Conservation (phyloP, 30 jellyfish, hydroid and myxozoan genomes). For the Aurelia aurita region DNA sequence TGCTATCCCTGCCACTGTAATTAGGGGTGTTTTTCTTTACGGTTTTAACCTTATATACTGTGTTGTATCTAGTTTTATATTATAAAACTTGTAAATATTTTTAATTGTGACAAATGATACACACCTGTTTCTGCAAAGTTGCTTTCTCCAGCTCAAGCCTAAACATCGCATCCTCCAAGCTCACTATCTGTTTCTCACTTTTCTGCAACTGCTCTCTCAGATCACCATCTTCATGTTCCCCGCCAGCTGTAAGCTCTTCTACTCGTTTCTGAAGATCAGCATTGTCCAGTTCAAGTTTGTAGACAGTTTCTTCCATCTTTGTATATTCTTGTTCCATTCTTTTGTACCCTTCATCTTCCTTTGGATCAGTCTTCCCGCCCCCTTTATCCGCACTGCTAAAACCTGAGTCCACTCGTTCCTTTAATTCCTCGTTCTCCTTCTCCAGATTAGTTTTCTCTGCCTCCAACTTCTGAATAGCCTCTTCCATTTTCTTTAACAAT, state of each 20-base stretch:
- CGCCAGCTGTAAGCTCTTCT: constrained; percentile 23
- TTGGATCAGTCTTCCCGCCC: background rate
- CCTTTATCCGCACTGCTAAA: no score
- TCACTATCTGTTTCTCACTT: constrained; percentile 19
- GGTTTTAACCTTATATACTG: no score
- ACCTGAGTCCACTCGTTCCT: background rate
- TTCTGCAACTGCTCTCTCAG: constrained; percentile 8
- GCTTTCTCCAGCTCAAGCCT: constrained; percentile 47
- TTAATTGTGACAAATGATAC: background rate
- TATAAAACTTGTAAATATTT: no score
- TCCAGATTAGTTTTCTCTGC: constrained; percentile 30
- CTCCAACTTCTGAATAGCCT: constrained; percentile 18
- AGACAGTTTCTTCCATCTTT: constrained; percentile 32
- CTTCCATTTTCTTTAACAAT: constrained; percentile 31
- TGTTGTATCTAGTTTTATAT: no score
- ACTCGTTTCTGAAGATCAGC: constrained; percentile 40
- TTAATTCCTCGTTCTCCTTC: constrained; percentile 12
- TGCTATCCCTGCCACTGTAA: no score
- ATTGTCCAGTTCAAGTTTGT: constrained; percentile 50
- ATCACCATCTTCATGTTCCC: background rate
- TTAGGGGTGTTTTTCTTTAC: no score
- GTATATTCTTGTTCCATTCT: background rate
- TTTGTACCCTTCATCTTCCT: background rate
- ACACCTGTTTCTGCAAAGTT: constrained; percentile 10
- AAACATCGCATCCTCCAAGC: constrained; percentile 42